These are phyloP conservation scores for Acanthopagrus latus DNA, from an alignment of 2,797 vertebrate species.

Conservation along the genomic window DNA sequence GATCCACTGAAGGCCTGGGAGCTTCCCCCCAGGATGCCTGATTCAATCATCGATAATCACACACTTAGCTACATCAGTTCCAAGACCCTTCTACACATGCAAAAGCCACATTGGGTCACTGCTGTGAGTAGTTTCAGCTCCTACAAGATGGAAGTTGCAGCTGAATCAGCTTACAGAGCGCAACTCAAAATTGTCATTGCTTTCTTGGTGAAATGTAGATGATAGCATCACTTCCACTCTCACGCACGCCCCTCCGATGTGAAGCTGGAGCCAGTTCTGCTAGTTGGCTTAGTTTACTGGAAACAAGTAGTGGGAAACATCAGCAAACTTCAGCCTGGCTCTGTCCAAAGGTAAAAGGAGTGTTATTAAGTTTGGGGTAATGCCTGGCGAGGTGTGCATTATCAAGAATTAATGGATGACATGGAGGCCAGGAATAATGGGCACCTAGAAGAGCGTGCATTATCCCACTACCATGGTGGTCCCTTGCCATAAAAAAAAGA, in stretches of 20 bases:
- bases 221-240: neutral
- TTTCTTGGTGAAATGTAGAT: neutral
- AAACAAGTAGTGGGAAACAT: neutral
- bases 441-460: too few relatives aligned
- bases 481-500: too few relatives aligned
- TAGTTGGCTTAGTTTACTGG: neutral
- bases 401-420: too few relatives aligned
- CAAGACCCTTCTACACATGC: neutral
- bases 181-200: neutral
- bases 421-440: too few relatives aligned
- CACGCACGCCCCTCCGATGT: too few relatives aligned
- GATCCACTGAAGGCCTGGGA: slow-evolving; percentile 32
- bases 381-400: too few relatives aligned
- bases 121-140: too few relatives aligned
- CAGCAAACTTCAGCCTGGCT: neutral
- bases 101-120: neutral
- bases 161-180: neutral
- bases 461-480: too few relatives aligned
- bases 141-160: too few relatives aligned
- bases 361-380: too few relatives aligned
- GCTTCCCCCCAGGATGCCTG: slow-evolving; percentile 33
- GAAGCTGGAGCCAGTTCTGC: neutral
- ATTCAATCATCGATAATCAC: slow-evolving; percentile 58
- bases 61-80: slow-evolving; percentile 4
- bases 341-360: neutral